phyloP scores from a whole-genome alignment of 2,113 vertebrate species.

The Alethe diademata region DNA sequence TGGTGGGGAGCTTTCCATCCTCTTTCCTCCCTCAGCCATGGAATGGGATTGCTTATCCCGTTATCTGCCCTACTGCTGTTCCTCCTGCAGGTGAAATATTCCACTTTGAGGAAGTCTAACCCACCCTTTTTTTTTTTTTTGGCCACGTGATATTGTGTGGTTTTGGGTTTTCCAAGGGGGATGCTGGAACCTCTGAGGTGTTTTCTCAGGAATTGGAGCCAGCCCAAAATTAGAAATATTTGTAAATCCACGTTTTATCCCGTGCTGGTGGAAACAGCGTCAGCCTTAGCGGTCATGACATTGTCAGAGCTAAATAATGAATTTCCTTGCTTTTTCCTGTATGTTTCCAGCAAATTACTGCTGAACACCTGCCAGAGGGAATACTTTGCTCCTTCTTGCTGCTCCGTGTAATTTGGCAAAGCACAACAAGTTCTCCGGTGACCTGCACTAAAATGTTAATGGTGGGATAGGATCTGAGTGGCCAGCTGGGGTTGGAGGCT shows the following conservation, averaged over 20 bases:
- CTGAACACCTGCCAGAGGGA: constrained; percentile 58
- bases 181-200: too few species aligned
- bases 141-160: neutral
- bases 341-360: constrained; percentile 1
- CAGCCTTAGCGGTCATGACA: neutral
- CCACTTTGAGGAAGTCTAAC: neutral
- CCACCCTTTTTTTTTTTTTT: fast-evolving
- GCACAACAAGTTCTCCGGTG: neutral
- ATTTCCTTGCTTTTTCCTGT: neutral
- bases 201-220: neutral
- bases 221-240: neutral
- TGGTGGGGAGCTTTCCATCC: neutral
- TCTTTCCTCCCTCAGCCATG: neutral
- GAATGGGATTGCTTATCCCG: neutral
- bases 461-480: neutral
- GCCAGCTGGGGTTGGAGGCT: neutral
- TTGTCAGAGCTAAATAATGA: constrained; percentile 42
- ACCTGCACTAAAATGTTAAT: neutral
- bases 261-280: fast-evolving
- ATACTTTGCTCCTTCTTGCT: neutral
- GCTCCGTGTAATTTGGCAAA: neutral
- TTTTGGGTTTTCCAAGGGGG: neutral
- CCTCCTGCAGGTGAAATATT: neutral
- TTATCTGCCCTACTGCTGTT: neutral
- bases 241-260: neutral